These are phyloP conservation scores for Platichthys flesus DNA, from an alignment of 2,113 vertebrate genomes.

Conservation along the genomic window DNA sequence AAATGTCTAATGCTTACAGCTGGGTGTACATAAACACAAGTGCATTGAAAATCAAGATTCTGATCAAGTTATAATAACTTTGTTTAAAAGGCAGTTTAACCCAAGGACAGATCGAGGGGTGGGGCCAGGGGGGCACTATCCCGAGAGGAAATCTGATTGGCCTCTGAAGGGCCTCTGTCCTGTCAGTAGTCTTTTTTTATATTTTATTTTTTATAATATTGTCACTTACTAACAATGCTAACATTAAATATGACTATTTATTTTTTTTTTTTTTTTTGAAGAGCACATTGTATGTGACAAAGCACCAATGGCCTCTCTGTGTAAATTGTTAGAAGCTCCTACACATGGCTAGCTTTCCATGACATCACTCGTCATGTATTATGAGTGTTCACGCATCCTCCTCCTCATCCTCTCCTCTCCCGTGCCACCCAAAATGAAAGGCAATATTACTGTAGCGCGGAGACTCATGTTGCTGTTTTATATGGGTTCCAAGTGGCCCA, in stretches of 20 bases:
- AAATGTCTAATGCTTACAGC: too few relatives aligned
- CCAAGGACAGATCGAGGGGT: neutral
- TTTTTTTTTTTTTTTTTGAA: neutral
- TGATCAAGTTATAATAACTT: too few relatives aligned
- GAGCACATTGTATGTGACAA: too few relatives aligned
- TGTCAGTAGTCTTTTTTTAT: neutral
- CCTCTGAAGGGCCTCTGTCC: too few relatives aligned
- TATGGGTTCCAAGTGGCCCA: conserved; percentile 56
- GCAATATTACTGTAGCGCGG: conserved; percentile 2
- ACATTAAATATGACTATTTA: neutral
- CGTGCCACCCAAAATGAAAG: conserved; percentile 59
- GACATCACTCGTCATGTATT: conserved; percentile 74
- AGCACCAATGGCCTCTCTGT: too few relatives aligned
- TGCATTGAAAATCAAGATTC: too few relatives aligned
- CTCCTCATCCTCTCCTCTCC: conserved; percentile 31
- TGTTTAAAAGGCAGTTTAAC: conserved; percentile 14
- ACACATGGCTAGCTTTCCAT: conserved; percentile 72
- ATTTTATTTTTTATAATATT: neutral
- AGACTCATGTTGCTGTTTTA: conserved; percentile 56
- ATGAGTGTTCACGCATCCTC: conserved; percentile 52
- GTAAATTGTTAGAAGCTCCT: conserved; percentile 12
- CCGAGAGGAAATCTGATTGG: neutral
- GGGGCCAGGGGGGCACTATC: too few relatives aligned
- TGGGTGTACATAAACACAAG: too few relatives aligned
- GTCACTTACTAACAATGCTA: neutral